Base-by-base conservation (phyloP, 2,888 invertebrate genomes). In the Thyatira batis region DNA sequence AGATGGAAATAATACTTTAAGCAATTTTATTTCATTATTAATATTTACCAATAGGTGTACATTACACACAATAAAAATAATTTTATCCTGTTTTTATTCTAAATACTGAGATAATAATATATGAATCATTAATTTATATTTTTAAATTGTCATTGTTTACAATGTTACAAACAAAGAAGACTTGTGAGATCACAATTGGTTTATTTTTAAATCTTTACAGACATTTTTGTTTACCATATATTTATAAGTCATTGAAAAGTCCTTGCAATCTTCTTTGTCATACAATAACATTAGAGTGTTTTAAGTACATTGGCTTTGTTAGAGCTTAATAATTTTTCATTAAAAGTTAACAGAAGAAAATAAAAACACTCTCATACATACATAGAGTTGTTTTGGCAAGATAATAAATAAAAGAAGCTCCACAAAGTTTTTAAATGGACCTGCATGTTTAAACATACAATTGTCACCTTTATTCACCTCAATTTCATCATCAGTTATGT, bases 401-500 rank as follows among this genome's bases (percentile, higher is more conserved):
- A n/a, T n/a, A n/a, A 11, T 2, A n/a, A 21, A 9, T 2, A 23
- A 50, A 13, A 8, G 17, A 39, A 20, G 5, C 11, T 23, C 17
- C 4, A 39, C 23, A 28, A n/a, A 17, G 1, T 0, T 33, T 13
- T 13, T 33, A 33, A n/a, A 33, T 39, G 33, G 39, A 39, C 39
- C 13, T 39, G 39, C 8, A 39, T 39, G 39, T 8, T 39, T 17
- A 39, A 43, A 53, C 48, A 28, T 43, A 11, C 30, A 21, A 39
- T 9, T 45, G 17, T 44, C 61, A 62, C 63, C 59, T 60, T 57
- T 53, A 48, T 27, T 30, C 75, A 91, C 92, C 88, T 87, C 72
- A 52, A 92, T 61, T 20, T 92, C 87, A 43, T 82, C 80, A 58
- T 92, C 89, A 0, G 85, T 76, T 25, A 92, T 88, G 50, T 80